Conservation (phyloP, 2,797 vertebrate genomes). For the Tapirus indicus region DNA sequence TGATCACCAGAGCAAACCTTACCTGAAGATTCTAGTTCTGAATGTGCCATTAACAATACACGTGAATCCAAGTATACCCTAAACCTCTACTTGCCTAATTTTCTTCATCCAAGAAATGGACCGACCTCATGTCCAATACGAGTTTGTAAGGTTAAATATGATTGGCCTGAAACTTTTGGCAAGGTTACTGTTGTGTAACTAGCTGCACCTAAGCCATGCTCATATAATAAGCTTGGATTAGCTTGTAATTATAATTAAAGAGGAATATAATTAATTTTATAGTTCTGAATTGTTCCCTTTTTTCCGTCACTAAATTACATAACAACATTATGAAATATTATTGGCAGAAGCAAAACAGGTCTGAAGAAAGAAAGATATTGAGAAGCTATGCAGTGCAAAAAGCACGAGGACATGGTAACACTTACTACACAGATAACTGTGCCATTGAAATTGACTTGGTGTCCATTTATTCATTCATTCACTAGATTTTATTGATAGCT, state of each 20-base stretch:
- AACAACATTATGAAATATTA: slow-evolving; percentile 12
- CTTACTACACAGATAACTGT: rapidly evolving
- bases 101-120: background rate
- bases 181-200: background rate
- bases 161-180: background rate
- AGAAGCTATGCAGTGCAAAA: rapidly evolving
- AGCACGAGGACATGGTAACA: background rate
- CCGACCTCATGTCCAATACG: background rate
- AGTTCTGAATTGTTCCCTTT: background rate
- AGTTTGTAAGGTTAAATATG: background rate
- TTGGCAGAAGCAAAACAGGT: slow-evolving; percentile 35
- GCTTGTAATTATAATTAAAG: background rate
- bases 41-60: background rate
- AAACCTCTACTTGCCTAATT: background rate
- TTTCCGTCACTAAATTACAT: background rate
- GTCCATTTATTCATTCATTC: no score
- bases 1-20: background rate
- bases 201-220: background rate
- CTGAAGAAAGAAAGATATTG: background rate
- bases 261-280: background rate
- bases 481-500: background rate
- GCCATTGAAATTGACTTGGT: rapidly evolving
- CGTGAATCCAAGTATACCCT: background rate
- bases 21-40: background rate
- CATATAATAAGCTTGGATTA: background rate